A percentile compares a stretch with the other conserved stretches of the same genome.
phyloP scores from a whole-genome alignment of 2,797 vertebrate genomes.

The Danio albolineatus region DNA sequence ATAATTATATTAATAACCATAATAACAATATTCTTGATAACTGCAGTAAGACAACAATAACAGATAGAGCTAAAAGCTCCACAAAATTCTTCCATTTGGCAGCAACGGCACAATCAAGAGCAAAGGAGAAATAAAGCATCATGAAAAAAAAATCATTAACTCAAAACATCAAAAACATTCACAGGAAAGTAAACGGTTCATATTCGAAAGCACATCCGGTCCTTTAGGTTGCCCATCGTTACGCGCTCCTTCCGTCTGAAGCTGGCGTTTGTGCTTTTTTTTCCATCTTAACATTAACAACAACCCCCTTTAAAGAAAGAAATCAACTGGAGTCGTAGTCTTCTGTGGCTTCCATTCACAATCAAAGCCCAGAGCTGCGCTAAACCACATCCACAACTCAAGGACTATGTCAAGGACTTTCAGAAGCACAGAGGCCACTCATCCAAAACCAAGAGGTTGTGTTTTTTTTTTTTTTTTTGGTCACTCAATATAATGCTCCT shows the following conservation, averaged over 20 bases:
- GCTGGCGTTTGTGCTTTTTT: slow-evolving; percentile 68
- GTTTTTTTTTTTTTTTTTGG: slow-evolving; percentile 39
- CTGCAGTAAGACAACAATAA: slow-evolving; percentile 71
- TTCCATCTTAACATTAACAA: slow-evolving; percentile 32
- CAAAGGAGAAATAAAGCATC: slow-evolving; percentile 72
- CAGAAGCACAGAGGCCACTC: slow-evolving; percentile 72
- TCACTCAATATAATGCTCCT: slow-evolving; percentile 44
- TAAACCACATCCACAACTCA: slow-evolving; percentile 59
- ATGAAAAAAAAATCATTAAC: slow-evolving; percentile 74
- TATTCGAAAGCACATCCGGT: slow-evolving; percentile 69
- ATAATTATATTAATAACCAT: slow-evolving; percentile 69
- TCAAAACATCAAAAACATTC: slow-evolving; percentile 78
- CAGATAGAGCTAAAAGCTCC: slow-evolving; percentile 59
- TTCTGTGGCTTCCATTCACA: slow-evolving; percentile 76
- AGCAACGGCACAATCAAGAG: slow-evolving; percentile 77
- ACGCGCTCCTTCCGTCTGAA: slow-evolving; percentile 61
- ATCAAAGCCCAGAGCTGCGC: slow-evolving; percentile 71
- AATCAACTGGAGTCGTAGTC: slow-evolving; percentile 79
- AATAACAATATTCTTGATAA: slow-evolving; percentile 70
- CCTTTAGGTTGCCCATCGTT: slow-evolving; percentile 30
- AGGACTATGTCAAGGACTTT: slow-evolving; percentile 43
- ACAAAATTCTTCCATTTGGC: slow-evolving; percentile 64
- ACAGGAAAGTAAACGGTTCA: slow-evolving; percentile 79
- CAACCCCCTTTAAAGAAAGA: slow-evolving; percentile 81
- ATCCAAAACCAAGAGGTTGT: slow-evolving; percentile 79